Evolutionary conservation across 1,140 invertebrate species (phyloP), one percentile per base, ranked within the genome.

Genomic region (Heliothis virescens): DNA sequence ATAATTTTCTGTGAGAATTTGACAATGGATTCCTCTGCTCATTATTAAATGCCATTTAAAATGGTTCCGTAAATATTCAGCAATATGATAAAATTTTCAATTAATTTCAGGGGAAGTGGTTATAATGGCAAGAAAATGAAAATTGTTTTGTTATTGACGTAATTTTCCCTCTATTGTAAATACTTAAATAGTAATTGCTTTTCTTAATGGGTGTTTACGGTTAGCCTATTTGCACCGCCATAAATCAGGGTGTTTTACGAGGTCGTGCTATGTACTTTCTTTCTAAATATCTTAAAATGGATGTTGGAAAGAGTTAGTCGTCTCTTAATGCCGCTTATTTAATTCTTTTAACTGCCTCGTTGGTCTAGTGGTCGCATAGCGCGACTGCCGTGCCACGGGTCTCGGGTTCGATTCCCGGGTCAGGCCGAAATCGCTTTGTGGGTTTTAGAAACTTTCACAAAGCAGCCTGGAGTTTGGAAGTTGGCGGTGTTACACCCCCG

Each of bases 111-210:
- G 16, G 48, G 67, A 71, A 71, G 67, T 71, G 67, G 21, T 52
- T 7, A 21, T 71, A 71, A 71, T 69, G 47, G n/a, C 18, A 69
- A 50, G 65, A 52, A 69, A 50, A 50, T 53, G 47, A 53, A 71
- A 71, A 47, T 53, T 71, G 47, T 18, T 71, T 41, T 71, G 41
- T 71, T 71, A 71, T 71, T 71, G 48, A 11, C 13, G 52, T 52
- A 50, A 52, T 52, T 53, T n/a, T 52, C 48, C 12, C 21, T 71
- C 67, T 71, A n/a, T 71, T 52, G 48, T 29, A 71, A 71, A 52
- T 71, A 71, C 48, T 71, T 29, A 71, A 71, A 52, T 71, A 71
- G 67, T 71, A 71, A 71, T 71, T 71, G 52, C 47, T 52, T 41
- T 52, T 71, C 48, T 71, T 71, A 52, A 71, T 71, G 67, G 67